A percentile compares a stretch with the other conserved stretches of the same genome.
These are phyloP conservation scores for Ictidomys tridecemlineatus DNA, from an alignment of 2,113 vertebrate genomes.

Conservation along the genomic window DNA sequence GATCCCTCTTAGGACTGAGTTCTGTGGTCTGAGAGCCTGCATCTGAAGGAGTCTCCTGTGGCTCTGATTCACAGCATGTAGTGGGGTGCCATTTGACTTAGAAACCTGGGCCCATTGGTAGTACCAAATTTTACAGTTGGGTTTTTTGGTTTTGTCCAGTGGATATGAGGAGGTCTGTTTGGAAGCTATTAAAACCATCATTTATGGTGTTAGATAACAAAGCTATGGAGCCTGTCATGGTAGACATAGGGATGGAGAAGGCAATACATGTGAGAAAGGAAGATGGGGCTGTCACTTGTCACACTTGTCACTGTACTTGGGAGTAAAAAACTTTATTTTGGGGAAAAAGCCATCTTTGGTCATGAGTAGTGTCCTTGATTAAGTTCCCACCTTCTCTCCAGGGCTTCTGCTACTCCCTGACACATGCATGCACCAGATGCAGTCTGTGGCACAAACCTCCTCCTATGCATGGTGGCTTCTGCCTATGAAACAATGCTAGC, in stretches of 20 bases:
- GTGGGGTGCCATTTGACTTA: neutral
- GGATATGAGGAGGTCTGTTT: neutral
- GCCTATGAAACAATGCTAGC: too few species aligned
- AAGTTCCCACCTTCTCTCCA: neutral
- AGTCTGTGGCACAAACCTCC: accelerated
- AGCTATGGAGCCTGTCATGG: too few species aligned
- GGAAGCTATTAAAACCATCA: neutral
- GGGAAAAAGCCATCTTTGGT: neutral
- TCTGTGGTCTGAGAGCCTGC: neutral
- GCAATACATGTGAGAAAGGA: neutral
- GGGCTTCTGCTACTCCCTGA: neutral
- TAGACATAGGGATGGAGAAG: too few species aligned
- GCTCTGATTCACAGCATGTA: neutral
- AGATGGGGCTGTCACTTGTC: neutral
- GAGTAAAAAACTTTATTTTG: neutral
- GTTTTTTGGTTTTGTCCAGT: neutral
- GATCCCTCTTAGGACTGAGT: too few species aligned
- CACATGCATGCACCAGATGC: accelerated
- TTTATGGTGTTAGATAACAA: neutral
- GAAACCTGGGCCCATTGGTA: neutral
- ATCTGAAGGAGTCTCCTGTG: too few species aligned
- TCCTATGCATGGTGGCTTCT: accelerated
- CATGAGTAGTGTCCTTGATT: accelerated
- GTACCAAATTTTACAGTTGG: neutral
- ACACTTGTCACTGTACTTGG: neutral